Percentiles rank a stretch among this genome's conserved stretches.
phyloP scores from a whole-genome alignment of 2,797 vertebrate genomes.

The Sitta carolinensis region DNA sequence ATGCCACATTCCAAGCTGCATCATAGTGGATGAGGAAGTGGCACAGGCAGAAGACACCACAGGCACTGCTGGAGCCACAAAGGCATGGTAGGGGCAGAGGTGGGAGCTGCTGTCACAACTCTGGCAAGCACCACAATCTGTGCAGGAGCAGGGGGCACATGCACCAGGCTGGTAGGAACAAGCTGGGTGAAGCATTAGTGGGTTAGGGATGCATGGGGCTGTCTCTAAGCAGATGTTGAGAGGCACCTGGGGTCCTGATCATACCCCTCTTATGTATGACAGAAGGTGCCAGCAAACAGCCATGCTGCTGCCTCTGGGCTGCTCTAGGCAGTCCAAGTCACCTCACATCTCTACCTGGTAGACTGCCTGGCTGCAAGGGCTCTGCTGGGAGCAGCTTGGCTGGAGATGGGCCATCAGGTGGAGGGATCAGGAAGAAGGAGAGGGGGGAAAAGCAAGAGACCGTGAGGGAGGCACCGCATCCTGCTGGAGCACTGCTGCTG shows the following conservation, averaged over 20 bases:
- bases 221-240: neutral
- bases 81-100: neutral
- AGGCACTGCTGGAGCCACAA: neutral
- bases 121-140: neutral
- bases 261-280: neutral
- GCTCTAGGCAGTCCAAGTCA: neutral
- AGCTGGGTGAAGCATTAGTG: neutral
- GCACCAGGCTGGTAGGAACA: neutral
- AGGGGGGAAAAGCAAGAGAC: constrained; percentile 38
- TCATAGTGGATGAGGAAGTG: accelerated
- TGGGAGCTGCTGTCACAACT: neutral
- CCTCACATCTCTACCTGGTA: constrained; percentile 65
- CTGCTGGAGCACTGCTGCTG: neutral
- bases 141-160: neutral
- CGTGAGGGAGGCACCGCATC: constrained; percentile 25
- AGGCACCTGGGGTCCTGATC: neutral
- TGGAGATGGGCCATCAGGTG: constrained; percentile 64
- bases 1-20: accelerated
- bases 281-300: neutral
- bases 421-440: neutral
- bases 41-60: neutral
- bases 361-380: constrained; percentile 50
- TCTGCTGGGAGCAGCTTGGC: constrained; percentile 64
- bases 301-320: neutral
- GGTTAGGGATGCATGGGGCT: neutral